These are phyloP conservation scores for Myanophis thanlyinensis DNA, from an alignment of 2,113 vertebrate genomes.

Conservation along the genomic window DNA sequence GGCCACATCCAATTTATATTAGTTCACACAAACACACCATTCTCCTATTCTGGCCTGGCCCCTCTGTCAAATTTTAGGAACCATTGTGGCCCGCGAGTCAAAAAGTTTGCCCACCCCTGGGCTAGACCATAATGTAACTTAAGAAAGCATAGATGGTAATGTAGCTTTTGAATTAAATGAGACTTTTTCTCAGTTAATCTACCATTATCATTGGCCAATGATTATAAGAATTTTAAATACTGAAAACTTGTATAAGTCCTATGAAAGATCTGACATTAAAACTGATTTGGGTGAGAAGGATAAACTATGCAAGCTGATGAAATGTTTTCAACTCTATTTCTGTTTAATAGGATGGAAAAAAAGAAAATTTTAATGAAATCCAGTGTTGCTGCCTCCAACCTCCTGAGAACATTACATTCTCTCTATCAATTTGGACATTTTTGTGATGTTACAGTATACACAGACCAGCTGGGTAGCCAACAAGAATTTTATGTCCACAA, in stretches of 20 bases:
- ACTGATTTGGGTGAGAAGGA: neutral
- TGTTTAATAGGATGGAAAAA: constrained; percentile 63
- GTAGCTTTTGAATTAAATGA: neutral
- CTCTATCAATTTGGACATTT: constrained; percentile 56
- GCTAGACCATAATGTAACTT: neutral
- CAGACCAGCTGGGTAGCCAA: constrained; percentile 51
- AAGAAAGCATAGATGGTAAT: neutral
- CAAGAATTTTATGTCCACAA: constrained; percentile 67
- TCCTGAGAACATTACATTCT: constrained; percentile 60
- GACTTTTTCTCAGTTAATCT: neutral
- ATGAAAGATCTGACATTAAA: neutral
- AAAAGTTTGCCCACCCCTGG: too few relatives aligned
- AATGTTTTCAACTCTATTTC: neutral
- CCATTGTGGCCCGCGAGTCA: too few relatives aligned
- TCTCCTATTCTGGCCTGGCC: too few relatives aligned
- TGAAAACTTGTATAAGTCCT: neutral
- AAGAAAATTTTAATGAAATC: constrained; percentile 64
- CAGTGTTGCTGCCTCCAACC: constrained; percentile 62
- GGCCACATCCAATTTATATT: too few relatives aligned
- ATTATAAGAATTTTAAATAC: neutral
- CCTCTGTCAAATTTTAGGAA: too few relatives aligned
- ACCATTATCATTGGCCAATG: neutral
- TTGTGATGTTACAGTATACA: constrained; percentile 62
- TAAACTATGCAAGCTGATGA: neutral
- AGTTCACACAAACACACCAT: too few relatives aligned